Percentiles rank a stretch among this genome's conserved stretches.
phyloP scores from a whole-genome alignment of 2,113 vertebrate species.

The Callipepla squamata region DNA sequence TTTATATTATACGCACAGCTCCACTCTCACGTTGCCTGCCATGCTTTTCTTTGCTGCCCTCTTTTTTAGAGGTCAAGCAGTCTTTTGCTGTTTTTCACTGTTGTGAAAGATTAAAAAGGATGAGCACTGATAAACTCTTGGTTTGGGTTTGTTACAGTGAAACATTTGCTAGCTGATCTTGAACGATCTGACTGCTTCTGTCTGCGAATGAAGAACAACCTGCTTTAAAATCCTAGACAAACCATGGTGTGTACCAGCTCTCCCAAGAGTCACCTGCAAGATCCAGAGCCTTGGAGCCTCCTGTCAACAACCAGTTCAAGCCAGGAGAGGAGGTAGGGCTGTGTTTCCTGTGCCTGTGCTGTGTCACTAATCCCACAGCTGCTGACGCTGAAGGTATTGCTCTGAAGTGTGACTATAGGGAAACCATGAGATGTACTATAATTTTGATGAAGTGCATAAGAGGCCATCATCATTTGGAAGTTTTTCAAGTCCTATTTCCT shows the following conservation, averaged over 20 bases:
- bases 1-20: background rate
- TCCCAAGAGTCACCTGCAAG: background rate
- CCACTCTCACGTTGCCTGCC: accelerated
- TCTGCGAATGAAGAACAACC: background rate
- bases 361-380: background rate
- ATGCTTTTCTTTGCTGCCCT: accelerated
- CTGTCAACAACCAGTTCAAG: background rate
- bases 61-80: background rate
- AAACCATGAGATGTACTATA: background rate
- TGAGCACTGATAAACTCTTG: background rate
- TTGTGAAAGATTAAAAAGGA: background rate
- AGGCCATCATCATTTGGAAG: background rate
- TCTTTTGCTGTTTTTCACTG: background rate
- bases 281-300: background rate
- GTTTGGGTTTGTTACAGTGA: background rate
- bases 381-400: background rate
- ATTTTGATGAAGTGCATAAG: background rate
- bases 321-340: background rate
- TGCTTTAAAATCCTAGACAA: background rate
- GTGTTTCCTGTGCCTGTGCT: background rate
- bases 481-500: background rate
- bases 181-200: background rate
- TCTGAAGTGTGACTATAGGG: background rate
- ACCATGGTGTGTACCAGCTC: background rate
- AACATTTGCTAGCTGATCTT: background rate